A percentile compares a stretch with the other conserved stretches of the same genome.
phyloP scores from a whole-genome alignment of 2,113 vertebrate genomes.

The Orycteropus afer region DNA sequence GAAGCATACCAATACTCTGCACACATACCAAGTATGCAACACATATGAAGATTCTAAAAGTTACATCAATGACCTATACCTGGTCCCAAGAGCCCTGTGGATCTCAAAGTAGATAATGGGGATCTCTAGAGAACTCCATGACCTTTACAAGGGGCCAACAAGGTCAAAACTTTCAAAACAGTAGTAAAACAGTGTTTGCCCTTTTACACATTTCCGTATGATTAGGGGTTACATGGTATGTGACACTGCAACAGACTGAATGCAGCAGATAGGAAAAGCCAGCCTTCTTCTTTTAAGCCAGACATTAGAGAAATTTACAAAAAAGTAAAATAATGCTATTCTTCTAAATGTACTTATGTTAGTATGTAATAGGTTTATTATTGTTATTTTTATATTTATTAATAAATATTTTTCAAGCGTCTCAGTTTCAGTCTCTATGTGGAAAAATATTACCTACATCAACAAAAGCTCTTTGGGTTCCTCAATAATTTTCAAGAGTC shows the following conservation, averaged over 20 bases:
- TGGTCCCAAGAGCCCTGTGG: not conserved
- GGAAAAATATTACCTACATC: not conserved
- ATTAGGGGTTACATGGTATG: not conserved
- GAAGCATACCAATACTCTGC: too few relatives aligned
- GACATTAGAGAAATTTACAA: not conserved
- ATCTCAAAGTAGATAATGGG: not conserved
- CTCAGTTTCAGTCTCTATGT: not conserved
- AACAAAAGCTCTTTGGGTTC: not conserved
- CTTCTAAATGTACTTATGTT: not conserved
- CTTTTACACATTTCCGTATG: not conserved
- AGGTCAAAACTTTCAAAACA: constrained; percentile 14
- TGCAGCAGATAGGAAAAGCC: not conserved
- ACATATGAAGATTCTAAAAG: not conserved
- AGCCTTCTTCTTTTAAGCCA: not conserved
- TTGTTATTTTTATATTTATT: not conserved
- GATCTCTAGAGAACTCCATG: not conserved
- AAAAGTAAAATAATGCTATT: not conserved
- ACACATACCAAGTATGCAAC: too few relatives aligned
- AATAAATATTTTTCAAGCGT: not conserved
- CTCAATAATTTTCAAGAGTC: not conserved
- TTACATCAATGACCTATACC: not conserved
- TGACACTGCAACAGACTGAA: not conserved
- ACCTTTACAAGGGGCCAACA: not conserved
- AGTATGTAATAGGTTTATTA: not conserved
- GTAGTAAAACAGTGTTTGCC: not conserved